phyloP scores from a whole-genome alignment of 1,140 invertebrate genomes.

The Coptotermes formosanus region DNA sequence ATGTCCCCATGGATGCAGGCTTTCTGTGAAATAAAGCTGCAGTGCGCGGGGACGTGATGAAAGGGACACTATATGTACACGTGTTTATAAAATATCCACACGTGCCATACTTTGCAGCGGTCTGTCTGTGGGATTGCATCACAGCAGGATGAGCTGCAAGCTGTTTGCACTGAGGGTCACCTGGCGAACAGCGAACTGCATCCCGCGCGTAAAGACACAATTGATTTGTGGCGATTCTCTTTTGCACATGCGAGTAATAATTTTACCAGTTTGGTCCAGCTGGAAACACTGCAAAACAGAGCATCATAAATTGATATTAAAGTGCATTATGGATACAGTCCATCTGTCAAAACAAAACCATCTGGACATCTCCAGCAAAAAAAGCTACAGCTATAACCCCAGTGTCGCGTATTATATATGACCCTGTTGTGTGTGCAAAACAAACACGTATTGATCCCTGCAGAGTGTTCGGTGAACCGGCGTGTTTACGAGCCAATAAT shows the following conservation, averaged over 20 bases:
- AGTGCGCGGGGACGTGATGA: no score
- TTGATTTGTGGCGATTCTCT: slow-evolving; percentile 1
- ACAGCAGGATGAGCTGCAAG: not conserved
- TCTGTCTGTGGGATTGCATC: no score
- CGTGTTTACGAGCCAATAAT: not conserved
- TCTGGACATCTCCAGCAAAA: not conserved
- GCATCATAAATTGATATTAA: slow-evolving; percentile 1
- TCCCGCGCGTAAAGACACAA: not conserved
- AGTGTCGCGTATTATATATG: not conserved
- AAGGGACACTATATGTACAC: not conserved
- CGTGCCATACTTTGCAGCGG: no score
- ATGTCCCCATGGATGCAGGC: no score
- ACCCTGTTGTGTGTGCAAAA: no score
- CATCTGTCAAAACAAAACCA: slow-evolving; percentile 6
- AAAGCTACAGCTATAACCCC: not conserved
- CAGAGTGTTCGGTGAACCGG: no score
- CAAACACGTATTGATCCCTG: no score
- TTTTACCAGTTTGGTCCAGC: not conserved
- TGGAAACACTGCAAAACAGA: not conserved
- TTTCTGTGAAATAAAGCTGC: no score
- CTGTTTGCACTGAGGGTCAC: no score
- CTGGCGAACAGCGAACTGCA: no score
- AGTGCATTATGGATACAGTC: not conserved
- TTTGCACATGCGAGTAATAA: not conserved
- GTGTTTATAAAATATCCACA: not conserved